phyloP scores from a whole-genome alignment of 2,797 vertebrate species.

The Danio aesculapii region DNA sequence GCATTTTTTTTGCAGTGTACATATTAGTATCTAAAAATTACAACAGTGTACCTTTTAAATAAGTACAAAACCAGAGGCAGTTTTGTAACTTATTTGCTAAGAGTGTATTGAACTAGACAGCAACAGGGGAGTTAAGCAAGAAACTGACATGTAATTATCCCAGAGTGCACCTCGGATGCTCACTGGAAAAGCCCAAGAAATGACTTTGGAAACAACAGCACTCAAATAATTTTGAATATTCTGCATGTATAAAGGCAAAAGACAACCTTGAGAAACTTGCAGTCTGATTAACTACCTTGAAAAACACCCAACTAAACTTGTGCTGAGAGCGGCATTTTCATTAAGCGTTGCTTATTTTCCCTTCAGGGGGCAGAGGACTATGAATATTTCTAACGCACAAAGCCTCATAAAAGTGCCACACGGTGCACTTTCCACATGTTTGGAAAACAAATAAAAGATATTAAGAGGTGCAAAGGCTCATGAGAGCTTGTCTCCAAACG shows the following conservation, averaged over 20 bases:
- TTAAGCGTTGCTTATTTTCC: constrained; percentile 36
- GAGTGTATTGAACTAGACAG: not conserved
- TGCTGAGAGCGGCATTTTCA: constrained; percentile 26
- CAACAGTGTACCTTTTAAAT: no score
- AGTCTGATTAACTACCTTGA: constrained; percentile 28
- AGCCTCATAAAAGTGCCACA: constrained; percentile 66
- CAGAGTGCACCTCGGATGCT: constrained; percentile 55
- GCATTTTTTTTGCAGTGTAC: no score
- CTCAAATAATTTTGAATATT: constrained; percentile 76
- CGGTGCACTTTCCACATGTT: constrained; percentile 69
- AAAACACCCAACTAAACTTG: constrained; percentile 9
- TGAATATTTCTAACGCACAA: constrained; percentile 50
- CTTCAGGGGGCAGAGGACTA: constrained; percentile 32
- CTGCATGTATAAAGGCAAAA: constrained; percentile 74
- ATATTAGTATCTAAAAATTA: no score
- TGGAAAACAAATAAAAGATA: constrained; percentile 77
- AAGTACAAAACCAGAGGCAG: no score
- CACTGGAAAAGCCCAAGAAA: constrained; percentile 71
- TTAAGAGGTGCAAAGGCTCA: constrained; percentile 70
- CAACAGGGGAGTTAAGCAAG: constrained; percentile 58
- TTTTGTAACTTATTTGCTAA: no score
- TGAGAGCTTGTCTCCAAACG: constrained; percentile 75
- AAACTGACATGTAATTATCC: constrained; percentile 48
- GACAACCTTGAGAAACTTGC: not conserved
- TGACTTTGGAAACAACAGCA: constrained; percentile 79